phyloP scores from a whole-genome alignment of 2,888 invertebrate species.

The Tridacna gigas region DNA sequence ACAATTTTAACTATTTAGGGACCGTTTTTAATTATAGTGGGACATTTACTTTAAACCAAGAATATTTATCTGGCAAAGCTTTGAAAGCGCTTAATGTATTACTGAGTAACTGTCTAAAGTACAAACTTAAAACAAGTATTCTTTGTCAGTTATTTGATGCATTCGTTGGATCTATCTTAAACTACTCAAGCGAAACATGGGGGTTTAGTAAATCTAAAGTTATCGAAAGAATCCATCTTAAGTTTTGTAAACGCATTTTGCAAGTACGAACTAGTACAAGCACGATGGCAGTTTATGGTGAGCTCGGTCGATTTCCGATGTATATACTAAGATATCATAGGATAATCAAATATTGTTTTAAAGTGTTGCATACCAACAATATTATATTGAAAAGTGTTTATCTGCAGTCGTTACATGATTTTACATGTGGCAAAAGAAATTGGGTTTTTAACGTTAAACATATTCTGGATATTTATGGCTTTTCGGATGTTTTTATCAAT shows the following conservation, averaged over 20 bases:
- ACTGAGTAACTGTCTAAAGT: neutral
- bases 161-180: neutral
- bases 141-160: conserved; percentile 17
- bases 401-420: neutral
- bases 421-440: neutral
- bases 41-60: neutral
- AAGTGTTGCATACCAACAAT: conserved; percentile 8
- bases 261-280: neutral
- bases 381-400: conserved; percentile 12
- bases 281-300: conserved; percentile 7
- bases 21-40: conserved; percentile 6
- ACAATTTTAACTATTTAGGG: conserved; percentile 12
- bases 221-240: conserved; percentile 6
- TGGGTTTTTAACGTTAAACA: conserved; percentile 13
- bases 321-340: conserved; percentile 1
- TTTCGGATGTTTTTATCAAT: conserved; percentile 6
- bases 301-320: conserved; percentile 10
- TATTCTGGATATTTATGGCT: neutral
- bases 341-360: conserved; percentile 5
- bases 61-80: neutral
- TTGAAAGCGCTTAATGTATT: neutral
- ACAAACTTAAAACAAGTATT: neutral
- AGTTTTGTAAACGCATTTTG: conserved; percentile 19
- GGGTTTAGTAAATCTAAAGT: conserved; percentile 6
- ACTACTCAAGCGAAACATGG: neutral